Evolutionary conservation across 2,888 invertebrate genomes (phyloP), one percentile per base, ranked within the genome.

Genomic region (Calliphora vomitoria): DNA sequence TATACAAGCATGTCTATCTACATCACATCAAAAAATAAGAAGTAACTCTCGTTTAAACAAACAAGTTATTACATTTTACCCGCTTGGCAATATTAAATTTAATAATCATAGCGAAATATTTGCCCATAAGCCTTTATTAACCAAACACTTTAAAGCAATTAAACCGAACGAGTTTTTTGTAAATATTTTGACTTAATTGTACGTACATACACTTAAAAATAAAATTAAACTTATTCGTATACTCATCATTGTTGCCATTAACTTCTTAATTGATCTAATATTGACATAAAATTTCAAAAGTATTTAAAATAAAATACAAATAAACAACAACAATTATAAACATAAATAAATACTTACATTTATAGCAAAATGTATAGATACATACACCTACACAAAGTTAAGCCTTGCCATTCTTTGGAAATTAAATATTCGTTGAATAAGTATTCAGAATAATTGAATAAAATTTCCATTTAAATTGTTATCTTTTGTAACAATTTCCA

Each of bases 391-490:
- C 25, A 50, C 8, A 50, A 10, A 35, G 10, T 50, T 31, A 35
- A 55, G 20, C 2, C 55, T 3, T 15, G 20, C 15, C 4, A 20
- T 64, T 8, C 5, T 66, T 38, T 58, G 44, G 38, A 68, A 68
- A 55, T 64, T 66, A 13, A n/a, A 35, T 44, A 35, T 38, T 44
- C 41, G 8, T 72, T 18, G 38, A 72, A 72, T 72, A 53, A 35
- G 13, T 55, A 55, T 66, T 31, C 1, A 13, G 71, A 84, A 68
- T 79, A 84, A 79, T 84, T 84, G 72, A 79, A 84, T 84, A 66
- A 58, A 84, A 82, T 82, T 82, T 82, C 75, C 75, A 80, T 75
- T 85, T 69, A 75, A 85, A 80, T 74, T 75, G 85, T 80, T 85
- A 58, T 75, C 74, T 55, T 75, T 85, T n/a, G 31, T n/a, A 75